Evolutionary conservation across 2,113 vertebrate species (phyloP).

Genomic region (Ardeotis arabs): DNA sequence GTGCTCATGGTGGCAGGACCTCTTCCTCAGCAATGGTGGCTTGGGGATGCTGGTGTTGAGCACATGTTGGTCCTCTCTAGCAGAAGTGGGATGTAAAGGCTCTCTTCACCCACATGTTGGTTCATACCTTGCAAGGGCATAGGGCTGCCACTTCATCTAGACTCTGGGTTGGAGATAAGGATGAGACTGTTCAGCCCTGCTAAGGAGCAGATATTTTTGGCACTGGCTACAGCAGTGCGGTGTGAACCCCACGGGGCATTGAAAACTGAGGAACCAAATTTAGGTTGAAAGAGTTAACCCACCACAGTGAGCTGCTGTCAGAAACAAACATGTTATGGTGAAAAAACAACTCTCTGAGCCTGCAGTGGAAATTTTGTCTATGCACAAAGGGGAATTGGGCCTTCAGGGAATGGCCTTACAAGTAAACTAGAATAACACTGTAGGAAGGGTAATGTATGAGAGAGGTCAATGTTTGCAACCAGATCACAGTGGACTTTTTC

Average conservation of each 20-base stretch:
- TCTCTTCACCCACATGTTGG: not conserved
- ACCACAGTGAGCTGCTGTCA: not conserved
- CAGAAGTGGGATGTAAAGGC: not conserved
- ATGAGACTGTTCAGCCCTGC: not conserved
- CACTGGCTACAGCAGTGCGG: fast-evolving
- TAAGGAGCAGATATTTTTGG: not conserved
- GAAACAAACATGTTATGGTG: not conserved
- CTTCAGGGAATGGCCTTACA: not conserved
- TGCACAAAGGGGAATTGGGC: not conserved
- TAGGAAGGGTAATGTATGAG: constrained; percentile 3
- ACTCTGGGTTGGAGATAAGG: not conserved
- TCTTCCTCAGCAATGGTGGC: fast-evolving
- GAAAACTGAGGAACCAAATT: not conserved
- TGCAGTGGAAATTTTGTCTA: not conserved
- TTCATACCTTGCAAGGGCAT: not conserved
- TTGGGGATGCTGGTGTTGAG: not conserved
- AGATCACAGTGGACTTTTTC: not conserved
- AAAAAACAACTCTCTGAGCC: not conserved
- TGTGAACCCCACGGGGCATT: not conserved
- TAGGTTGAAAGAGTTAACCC: constrained; percentile 6
- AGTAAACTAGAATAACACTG: not conserved
- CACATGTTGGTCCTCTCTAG: not conserved
- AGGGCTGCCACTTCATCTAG: not conserved
- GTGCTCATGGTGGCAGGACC: fast-evolving
- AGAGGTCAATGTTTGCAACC: not conserved